Percentiles rank a stretch among this genome's conserved stretches.
These are phyloP conservation scores for Selenia dentaria DNA, from an alignment of 2,888 invertebrate species.

Conservation along the genomic window DNA sequence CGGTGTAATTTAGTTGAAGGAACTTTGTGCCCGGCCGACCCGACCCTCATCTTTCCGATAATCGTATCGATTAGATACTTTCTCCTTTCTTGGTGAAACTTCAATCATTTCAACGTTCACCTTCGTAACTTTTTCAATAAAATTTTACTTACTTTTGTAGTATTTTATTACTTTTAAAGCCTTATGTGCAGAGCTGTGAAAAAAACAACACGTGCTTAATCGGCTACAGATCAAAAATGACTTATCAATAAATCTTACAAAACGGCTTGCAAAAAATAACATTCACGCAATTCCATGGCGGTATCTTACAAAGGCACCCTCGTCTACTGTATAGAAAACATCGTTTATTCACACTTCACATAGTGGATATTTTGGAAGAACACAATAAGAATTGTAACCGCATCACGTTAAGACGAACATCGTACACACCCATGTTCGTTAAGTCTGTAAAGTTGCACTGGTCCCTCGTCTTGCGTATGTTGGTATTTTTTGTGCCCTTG, in stretches of 20 bases:
- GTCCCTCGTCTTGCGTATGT: conserved; percentile 69
- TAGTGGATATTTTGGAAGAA: conserved; percentile 63
- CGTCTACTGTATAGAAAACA: conserved; percentile 44
- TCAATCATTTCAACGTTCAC: conserved; percentile 40
- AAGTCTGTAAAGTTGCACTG: conserved; percentile 67
- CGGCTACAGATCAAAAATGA: conserved; percentile 28
- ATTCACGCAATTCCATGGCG: conserved; percentile 47
- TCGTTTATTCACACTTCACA: conserved; percentile 74
- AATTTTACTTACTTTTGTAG: conserved; percentile 18
- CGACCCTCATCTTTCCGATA: conserved; percentile 61
- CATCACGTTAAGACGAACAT: conserved; percentile 64
- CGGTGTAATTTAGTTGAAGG: conserved; percentile 54
- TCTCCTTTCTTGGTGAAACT: conserved; percentile 47
- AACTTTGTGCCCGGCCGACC: conserved; percentile 50
- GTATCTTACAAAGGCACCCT: conserved; percentile 58
- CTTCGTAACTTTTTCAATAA: conserved; percentile 29
- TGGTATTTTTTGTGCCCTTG: conserved; percentile 70
- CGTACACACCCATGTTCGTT: conserved; percentile 56
- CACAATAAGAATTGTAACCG: conserved; percentile 70
- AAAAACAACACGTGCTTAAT: conserved; percentile 30
- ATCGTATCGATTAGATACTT: conserved; percentile 66
- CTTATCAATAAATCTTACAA: conserved; percentile 49
- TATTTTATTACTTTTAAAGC: conserved; percentile 6
- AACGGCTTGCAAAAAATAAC: conserved; percentile 48
- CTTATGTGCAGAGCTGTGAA: conserved; percentile 21